A percentile compares a stretch with the other conserved stretches of the same genome.
Evolutionary conservation across 2,113 vertebrate genomes (phyloP).

Genomic region (Sciurus niger): DNA sequence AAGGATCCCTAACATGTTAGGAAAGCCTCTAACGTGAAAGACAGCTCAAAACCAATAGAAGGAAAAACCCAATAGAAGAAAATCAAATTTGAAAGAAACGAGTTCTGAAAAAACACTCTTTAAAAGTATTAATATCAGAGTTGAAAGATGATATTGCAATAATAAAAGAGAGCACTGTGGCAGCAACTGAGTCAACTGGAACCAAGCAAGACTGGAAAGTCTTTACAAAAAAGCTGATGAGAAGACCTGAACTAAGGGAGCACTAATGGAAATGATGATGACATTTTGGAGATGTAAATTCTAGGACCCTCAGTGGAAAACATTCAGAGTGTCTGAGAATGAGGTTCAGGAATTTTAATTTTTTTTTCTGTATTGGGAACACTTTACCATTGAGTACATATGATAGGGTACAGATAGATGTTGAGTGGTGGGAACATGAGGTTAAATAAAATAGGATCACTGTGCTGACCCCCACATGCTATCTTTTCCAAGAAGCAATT

Average conservation of each 20-base stretch:
- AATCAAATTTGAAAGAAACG: not conserved
- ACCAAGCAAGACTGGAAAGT: not conserved
- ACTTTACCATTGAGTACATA: not conserved
- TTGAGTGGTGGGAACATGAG: too few relatives aligned
- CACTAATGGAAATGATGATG: not conserved
- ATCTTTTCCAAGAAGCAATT: too few relatives aligned
- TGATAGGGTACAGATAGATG: too few relatives aligned
- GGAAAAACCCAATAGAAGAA: not conserved
- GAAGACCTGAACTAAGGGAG: not conserved
- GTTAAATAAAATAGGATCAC: too few relatives aligned
- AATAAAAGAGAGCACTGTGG: not conserved
- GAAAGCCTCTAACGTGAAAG: not conserved
- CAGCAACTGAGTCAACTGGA: not conserved
- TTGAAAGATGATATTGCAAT: too few relatives aligned
- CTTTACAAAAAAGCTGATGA: not conserved
- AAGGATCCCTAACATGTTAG: not conserved
- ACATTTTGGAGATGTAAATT: constrained; percentile 1
- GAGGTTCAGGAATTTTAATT: not conserved
- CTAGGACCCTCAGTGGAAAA: not conserved
- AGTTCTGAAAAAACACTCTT: not conserved
- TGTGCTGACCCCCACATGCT: too few relatives aligned
- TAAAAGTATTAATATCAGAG: not conserved
- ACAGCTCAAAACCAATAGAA: not conserved
- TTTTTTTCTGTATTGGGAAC: too few relatives aligned
- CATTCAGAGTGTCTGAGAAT: not conserved